Evolutionary conservation across 2,113 vertebrate genomes (phyloP).

Genomic region (Solea senegalensis): DNA sequence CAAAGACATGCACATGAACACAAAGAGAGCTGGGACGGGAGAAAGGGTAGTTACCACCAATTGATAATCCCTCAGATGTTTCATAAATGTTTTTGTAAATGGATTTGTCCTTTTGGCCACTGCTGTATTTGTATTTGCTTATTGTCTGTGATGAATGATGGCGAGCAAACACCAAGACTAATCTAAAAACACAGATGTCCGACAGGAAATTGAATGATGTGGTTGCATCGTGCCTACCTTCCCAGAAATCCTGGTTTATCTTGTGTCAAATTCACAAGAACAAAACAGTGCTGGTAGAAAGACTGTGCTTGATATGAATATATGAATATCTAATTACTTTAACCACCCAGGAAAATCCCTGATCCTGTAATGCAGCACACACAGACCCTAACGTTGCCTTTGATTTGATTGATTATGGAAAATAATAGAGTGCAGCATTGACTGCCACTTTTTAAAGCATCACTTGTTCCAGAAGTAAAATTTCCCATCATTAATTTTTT

Average conservation of each 20-base stretch:
- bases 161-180: constrained; percentile 39
- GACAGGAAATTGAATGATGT: constrained; percentile 52
- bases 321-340: constrained; percentile 60
- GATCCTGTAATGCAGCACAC: neutral
- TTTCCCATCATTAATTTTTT: no score
- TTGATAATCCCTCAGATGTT: constrained; percentile 36
- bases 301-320: constrained; percentile 40
- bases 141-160: constrained; percentile 41
- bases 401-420: constrained; percentile 46
- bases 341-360: constrained; percentile 48
- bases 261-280: constrained; percentile 52
- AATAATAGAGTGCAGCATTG: constrained; percentile 21
- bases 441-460: no score
- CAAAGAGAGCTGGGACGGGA: constrained; percentile 21
- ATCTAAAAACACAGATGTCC: constrained; percentile 57
- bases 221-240: constrained; percentile 45
- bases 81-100: constrained; percentile 35
- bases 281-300: constrained; percentile 32
- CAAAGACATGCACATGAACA: constrained; percentile 23
- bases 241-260: constrained; percentile 51
- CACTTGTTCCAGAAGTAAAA: no score
- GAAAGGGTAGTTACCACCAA: constrained; percentile 3
- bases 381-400: constrained; percentile 19
- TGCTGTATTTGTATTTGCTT: constrained; percentile 35
- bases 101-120: constrained; percentile 37